Evolutionary conservation across 2,888 invertebrate species (phyloP).

Genomic region (Machimus rusticus): DNA sequence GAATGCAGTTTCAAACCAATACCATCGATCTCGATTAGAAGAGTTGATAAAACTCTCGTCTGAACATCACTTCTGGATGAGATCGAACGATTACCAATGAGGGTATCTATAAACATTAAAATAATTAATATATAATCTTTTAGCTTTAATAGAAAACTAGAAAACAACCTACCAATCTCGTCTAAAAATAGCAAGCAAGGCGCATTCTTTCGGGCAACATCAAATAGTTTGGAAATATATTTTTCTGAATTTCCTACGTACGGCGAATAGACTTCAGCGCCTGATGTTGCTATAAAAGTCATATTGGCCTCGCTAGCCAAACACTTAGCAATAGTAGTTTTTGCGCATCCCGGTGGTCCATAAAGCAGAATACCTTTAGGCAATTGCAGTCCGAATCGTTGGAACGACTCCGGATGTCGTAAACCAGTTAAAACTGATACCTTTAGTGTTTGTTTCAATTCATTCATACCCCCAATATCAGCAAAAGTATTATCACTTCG

Average conservation of each 20-base stretch:
- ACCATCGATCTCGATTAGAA: constrained; percentile 74
- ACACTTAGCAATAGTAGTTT: constrained; percentile 69
- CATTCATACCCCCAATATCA: constrained; percentile 67
- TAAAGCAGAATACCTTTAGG: constrained; percentile 69
- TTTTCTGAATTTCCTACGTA: constrained; percentile 72
- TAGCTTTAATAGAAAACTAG: neutral
- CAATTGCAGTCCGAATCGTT: constrained; percentile 66
- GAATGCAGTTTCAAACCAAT: constrained; percentile 59
- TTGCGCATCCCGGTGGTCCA: constrained; percentile 74
- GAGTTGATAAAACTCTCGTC: constrained; percentile 68
- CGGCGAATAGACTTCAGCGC: constrained; percentile 71
- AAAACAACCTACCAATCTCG: constrained; percentile 65
- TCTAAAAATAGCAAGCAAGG: constrained; percentile 71
- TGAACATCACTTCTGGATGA: constrained; percentile 63
- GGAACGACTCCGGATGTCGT: constrained; percentile 65
- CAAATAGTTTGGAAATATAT: constrained; percentile 67
- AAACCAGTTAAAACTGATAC: constrained; percentile 69
- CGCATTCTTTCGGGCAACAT: constrained; percentile 67
- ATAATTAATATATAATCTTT: neutral
- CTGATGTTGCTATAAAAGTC: constrained; percentile 67
- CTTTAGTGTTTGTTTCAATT: constrained; percentile 65
- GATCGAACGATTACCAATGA: constrained; percentile 62
- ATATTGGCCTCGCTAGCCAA: constrained; percentile 65
- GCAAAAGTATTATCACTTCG: constrained; percentile 62
- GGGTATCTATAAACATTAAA: constrained; percentile 57